Conservation (phyloP, 2,888 invertebrate species). For the Calameuta pallipes region DNA sequence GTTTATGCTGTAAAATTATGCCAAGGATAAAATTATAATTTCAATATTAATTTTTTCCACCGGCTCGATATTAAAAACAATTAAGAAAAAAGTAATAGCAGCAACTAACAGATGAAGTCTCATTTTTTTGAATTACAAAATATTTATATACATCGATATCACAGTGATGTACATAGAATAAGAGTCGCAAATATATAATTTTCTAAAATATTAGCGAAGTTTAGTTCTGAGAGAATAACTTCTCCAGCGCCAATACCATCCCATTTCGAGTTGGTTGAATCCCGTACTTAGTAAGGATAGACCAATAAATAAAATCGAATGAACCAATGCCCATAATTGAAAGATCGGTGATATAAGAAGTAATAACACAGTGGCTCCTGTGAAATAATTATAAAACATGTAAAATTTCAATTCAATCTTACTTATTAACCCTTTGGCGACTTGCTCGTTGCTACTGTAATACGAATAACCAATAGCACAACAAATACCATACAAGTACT, state of each 20-base stretch:
- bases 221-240: conserved; percentile 28
- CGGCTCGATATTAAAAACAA: not conserved
- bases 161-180: conserved; percentile 37
- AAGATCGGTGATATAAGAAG: conserved; percentile 57
- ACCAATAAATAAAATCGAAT: conserved; percentile 51
- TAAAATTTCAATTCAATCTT: not conserved
- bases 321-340: conserved; percentile 54
- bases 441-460: not conserved
- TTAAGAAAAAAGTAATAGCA: not conserved
- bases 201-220: conserved; percentile 18
- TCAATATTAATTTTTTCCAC: not conserved
- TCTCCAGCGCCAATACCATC: conserved; percentile 59
- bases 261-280: conserved; percentile 60
- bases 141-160: conserved; percentile 39
- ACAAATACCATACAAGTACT: not conserved
- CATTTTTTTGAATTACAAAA: not conserved
- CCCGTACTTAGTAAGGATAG: conserved; percentile 55
- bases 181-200: not conserved
- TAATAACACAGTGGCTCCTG: conserved; percentile 50
- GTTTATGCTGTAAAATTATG: not conserved
- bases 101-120: not conserved
- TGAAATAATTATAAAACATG: conserved; percentile 9
- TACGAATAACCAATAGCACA: not conserved
- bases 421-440: not conserved
- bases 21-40: not conserved